Evolutionary conservation across 2,888 invertebrate species (phyloP), one percentile per base, ranked within the genome.

Genomic region (Rotaria macrura): DNA sequence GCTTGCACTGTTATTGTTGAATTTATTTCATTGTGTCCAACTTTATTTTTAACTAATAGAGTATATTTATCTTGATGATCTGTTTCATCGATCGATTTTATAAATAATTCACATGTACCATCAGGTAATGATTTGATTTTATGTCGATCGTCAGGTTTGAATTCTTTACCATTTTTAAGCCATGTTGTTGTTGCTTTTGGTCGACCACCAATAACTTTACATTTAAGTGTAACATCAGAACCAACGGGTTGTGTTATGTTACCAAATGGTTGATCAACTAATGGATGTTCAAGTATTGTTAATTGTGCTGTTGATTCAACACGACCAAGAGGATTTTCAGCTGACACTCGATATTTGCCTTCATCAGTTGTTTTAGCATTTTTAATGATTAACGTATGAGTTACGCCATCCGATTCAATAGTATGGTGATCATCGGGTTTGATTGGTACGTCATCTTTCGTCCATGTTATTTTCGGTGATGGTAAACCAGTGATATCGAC

Each of bases 361-460:
- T 90, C 90, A 87, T 91, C 91, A 84, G 90, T 89, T 14, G 89
- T 87, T n/a, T 88, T 87, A 0, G 95, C 91, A 87, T 92, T 96
- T 87, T 95, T 94, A 87, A 99, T 95, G 20, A 79, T 55, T n/a
- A 86, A 57, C 23, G n/a, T 40, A 23, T 86, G 84, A 38, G 84
- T 84, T 89, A 94, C 95, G 88, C 96, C 96, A 91, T 97, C 96
- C 6, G 54, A 34, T 83, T 86, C 84, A 14, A 85, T 57, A 12
- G 65, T 85, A 72, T 65, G 83, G 52, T 65, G n/a, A 23, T 47
- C 84, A 83, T 57, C 57, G 12, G 85, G 34, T 34, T 43, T 49
- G 23, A 85, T 72, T 49, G 47, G 55, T 49, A 74, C 40, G 29
- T 86, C 86, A 65, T 86, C 84, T 84, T 85, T 84, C 23, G 55